These are phyloP conservation scores for Calliphora vicina DNA, from an alignment of 1,140 invertebrate species.

Conservation along the genomic window DNA sequence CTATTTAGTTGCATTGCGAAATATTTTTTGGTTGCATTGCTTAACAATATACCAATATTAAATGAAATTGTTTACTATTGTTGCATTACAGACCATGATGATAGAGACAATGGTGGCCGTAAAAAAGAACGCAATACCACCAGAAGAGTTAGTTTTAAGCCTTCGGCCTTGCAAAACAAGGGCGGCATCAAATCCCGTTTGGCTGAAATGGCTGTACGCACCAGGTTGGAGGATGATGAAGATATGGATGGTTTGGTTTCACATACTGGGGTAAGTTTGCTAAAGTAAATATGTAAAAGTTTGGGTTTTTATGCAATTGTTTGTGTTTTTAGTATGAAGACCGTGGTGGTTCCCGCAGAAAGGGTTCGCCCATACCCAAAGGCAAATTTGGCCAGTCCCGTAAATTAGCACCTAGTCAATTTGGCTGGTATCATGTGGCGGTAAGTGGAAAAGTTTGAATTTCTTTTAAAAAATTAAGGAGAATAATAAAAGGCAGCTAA, in stretches of 20 bases:
- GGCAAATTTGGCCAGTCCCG: constrained; percentile 52
- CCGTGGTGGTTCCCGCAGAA: constrained; percentile 46
- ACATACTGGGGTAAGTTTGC: neutral
- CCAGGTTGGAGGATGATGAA: constrained; percentile 54
- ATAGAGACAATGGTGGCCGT: constrained; percentile 28
- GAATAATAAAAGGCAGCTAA: too few relatives aligned
- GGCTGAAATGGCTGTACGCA: constrained; percentile 52
- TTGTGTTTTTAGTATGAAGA: constrained; percentile 45
- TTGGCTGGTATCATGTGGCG: constrained; percentile 61
- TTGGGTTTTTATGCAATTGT: neutral
- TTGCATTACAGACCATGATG: constrained; percentile 36
- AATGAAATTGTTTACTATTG: neutral
- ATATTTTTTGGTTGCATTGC: neutral
- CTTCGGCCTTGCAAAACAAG: constrained; percentile 47
- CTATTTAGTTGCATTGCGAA: neutral
- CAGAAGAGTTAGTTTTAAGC: constrained; percentile 59
- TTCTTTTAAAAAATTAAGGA: too few relatives aligned
- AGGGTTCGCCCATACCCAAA: constrained; percentile 43
- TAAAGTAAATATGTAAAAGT: neutral
- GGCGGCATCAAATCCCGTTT: constrained; percentile 48
- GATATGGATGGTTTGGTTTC: constrained; percentile 45
- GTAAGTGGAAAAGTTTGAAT: constrained; percentile 54
- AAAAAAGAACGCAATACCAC: constrained; percentile 39
- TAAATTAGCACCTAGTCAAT: constrained; percentile 48
- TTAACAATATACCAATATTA: neutral